Conservation (phyloP, 1,140 invertebrate species). For the Solenopsis fugax region DNA sequence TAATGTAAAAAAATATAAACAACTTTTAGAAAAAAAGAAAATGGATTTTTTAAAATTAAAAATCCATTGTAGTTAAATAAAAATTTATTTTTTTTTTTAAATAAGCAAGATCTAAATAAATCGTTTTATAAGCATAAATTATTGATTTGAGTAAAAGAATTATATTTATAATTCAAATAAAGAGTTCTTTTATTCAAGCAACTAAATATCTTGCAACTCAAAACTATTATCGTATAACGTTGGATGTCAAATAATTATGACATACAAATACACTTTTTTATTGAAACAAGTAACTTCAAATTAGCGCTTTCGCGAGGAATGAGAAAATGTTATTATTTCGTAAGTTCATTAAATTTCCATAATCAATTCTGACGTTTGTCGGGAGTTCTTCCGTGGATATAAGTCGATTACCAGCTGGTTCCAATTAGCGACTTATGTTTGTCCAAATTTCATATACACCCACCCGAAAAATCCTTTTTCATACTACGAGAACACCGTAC, state of each 20-base stretch:
- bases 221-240: slow-evolving; percentile 3
- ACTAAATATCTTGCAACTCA: too few relatives aligned
- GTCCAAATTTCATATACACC: neutral
- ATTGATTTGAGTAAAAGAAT: too few relatives aligned
- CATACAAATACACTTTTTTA: neutral
- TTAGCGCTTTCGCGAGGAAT: slow-evolving; percentile 21
- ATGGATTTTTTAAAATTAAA: too few relatives aligned
- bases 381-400: slow-evolving; percentile 32
- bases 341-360: slow-evolving; percentile 62
- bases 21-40: too few relatives aligned
- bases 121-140: too few relatives aligned
- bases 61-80: too few relatives aligned
- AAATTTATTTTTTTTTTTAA: too few relatives aligned
- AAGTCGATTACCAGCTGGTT: slow-evolving; percentile 34
- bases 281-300: slow-evolving; percentile 23
- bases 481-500: too few relatives aligned
- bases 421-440: slow-evolving; percentile 46
- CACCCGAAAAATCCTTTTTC: slow-evolving; percentile 20
- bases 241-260: slow-evolving; percentile 7
- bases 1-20: too few relatives aligned
- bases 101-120: too few relatives aligned
- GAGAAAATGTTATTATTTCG: slow-evolving; percentile 44
- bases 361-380: slow-evolving; percentile 35
- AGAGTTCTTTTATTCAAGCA: too few relatives aligned
- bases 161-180: too few relatives aligned